These are phyloP conservation scores for Conchocele bisecta DNA, from an alignment of 2,888 invertebrate genomes.

Conservation along the genomic window DNA sequence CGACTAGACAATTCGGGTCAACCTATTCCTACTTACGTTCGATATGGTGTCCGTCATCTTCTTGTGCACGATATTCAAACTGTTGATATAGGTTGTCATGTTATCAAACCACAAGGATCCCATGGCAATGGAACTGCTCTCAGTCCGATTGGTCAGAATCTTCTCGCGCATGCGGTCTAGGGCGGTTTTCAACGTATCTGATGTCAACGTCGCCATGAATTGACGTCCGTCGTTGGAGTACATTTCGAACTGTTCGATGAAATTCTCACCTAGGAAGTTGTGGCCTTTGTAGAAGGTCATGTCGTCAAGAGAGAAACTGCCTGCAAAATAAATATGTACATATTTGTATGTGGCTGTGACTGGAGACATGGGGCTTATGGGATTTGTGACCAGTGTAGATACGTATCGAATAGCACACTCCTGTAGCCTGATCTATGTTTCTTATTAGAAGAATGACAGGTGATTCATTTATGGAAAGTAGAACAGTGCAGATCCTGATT, in stretches of 20 bases:
- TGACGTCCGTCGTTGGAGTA: conserved; percentile 8
- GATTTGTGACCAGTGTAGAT: too few relatives aligned
- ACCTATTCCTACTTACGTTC: conserved; percentile 17
- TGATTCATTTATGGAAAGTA: too few relatives aligned
- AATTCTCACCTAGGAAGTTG: conserved; percentile 13
- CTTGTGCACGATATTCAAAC: conserved; percentile 16
- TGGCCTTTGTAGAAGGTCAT: conserved; percentile 28
- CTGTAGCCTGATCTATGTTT: too few relatives aligned
- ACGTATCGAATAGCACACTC: too few relatives aligned
- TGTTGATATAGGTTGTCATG: conserved; percentile 40
- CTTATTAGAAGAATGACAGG: too few relatives aligned
- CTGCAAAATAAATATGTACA: conserved; percentile 3
- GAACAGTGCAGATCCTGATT: too few relatives aligned
- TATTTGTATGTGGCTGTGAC: too few relatives aligned
- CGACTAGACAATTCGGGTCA: too few relatives aligned
- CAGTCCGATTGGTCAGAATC: conserved; percentile 13
- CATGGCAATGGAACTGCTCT: background rate
- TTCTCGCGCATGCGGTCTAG: conserved; percentile 5
- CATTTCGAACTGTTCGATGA: conserved; percentile 4
- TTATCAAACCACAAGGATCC: conserved; percentile 36
- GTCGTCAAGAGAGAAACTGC: background rate
- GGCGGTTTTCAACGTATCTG: background rate
- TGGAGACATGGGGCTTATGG: too few relatives aligned
- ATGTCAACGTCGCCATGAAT: background rate
- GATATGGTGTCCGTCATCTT: conserved; percentile 27